Evolutionary conservation across 2,888 invertebrate genomes (phyloP).

Genomic region (Eledona agricola): DNA sequence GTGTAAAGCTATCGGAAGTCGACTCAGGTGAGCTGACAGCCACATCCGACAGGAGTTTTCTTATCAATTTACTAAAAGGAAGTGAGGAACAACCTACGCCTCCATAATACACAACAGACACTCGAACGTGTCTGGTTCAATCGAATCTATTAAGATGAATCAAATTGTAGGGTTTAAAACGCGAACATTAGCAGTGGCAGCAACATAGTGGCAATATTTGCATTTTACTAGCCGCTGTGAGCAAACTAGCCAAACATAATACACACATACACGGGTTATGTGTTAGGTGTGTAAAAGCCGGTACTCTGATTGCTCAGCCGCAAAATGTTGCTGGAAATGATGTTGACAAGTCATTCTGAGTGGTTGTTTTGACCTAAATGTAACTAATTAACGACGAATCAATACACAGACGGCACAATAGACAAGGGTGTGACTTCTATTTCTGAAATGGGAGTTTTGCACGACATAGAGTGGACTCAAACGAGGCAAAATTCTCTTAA

Average conservation of each 20-base stretch:
- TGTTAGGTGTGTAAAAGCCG: background rate
- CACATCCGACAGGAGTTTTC: slow-evolving; percentile 40
- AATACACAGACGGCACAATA: no score
- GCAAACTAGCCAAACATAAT: slow-evolving; percentile 10
- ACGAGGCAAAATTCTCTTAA: no score
- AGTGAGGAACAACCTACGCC: slow-evolving; percentile 3
- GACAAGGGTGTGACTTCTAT: no score
- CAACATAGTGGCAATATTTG: no score
- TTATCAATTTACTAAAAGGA: slow-evolving; percentile 31
- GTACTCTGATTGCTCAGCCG: slow-evolving; percentile 4
- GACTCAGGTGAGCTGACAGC: slow-evolving; percentile 33
- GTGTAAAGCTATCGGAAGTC: slow-evolving; percentile 14
- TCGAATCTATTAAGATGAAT: no score
- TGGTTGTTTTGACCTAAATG: slow-evolving; percentile 2
- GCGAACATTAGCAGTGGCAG: no score
- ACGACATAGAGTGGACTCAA: no score
- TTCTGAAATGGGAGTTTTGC: no score
- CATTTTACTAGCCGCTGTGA: background rate
- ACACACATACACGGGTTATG: background rate
- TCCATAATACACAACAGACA: no score
- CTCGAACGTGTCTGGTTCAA: no score
- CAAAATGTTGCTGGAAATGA: slow-evolving; percentile 16
- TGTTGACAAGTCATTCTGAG: slow-evolving; percentile 20
- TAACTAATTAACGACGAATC: slow-evolving; percentile 4
- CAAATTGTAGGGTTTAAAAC: no score